These are phyloP conservation scores for Galerucella calmariensis DNA, from an alignment of 2,888 invertebrate species.

Conservation along the genomic window DNA sequence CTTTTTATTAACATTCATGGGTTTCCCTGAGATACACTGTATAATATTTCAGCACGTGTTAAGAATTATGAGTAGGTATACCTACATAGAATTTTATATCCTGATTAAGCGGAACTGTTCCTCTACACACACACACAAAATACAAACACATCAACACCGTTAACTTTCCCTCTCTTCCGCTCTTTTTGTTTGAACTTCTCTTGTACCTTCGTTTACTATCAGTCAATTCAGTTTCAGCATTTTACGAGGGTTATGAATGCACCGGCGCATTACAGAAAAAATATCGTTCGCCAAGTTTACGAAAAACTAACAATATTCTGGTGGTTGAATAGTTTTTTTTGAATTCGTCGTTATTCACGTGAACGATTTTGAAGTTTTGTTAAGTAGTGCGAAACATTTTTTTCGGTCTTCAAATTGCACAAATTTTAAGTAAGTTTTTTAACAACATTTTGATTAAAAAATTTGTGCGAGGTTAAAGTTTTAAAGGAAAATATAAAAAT, in stretches of 20 bases:
- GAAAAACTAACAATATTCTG: neutral
- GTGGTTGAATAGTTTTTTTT: neutral
- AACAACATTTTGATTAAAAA: too few relatives aligned
- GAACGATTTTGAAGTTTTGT: too few relatives aligned
- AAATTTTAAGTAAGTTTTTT: too few relatives aligned
- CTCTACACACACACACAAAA: neutral
- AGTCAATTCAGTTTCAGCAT: neutral
- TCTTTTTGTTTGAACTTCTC: constrained; percentile 5
- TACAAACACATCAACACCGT: too few relatives aligned
- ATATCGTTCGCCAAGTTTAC: neutral
- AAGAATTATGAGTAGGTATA: neutral
- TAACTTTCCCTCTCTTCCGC: constrained; percentile 18
- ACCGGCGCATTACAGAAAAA: neutral
- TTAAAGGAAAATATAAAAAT: too few relatives aligned
- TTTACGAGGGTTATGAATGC: neutral
- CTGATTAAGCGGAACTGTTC: constrained; percentile 14
- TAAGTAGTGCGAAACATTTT: too few relatives aligned
- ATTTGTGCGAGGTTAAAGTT: too few relatives aligned
- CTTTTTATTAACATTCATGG: too few relatives aligned
- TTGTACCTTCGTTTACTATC: neutral
- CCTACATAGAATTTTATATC: neutral
- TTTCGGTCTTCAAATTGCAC: too few relatives aligned
- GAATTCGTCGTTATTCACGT: too few relatives aligned
- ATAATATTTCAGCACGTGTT: neutral
- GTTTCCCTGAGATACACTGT: neutral